Evolutionary conservation across 2,888 invertebrate species (phyloP).

Genomic region (Nezara viridula): DNA sequence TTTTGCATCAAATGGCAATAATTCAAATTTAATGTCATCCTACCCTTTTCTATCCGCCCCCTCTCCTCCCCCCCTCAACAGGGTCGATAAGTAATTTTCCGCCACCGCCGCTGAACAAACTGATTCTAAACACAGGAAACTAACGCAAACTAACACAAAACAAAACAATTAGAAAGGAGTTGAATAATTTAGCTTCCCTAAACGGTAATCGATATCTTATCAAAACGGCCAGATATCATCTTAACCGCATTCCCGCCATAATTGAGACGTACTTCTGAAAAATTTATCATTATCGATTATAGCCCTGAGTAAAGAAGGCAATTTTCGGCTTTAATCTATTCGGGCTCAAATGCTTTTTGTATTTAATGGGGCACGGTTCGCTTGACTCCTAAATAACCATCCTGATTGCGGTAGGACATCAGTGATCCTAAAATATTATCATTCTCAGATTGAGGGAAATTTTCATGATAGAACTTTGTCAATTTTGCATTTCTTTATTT

Average conservation of each 20-base stretch:
- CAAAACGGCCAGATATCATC: background rate
- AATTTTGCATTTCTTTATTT: no score
- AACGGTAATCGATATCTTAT: background rate
- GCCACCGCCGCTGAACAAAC: background rate
- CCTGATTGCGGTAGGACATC: background rate
- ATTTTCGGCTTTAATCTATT: background rate
- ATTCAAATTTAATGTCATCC: constrained; percentile 38
- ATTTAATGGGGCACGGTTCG: background rate
- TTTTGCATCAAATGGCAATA: constrained; percentile 21
- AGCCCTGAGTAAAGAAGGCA: no score
- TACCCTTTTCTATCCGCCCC: constrained; percentile 21
- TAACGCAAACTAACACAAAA: constrained; percentile 14
- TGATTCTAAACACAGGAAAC: background rate
- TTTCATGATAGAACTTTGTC: no score
- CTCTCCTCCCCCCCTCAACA: background rate
- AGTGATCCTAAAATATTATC: no score
- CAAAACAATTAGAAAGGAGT: background rate
- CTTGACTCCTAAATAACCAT: background rate
- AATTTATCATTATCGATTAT: background rate
- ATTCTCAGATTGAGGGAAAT: no score
- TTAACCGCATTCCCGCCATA: background rate
- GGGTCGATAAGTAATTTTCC: constrained; percentile 32
- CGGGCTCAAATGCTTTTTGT: background rate
- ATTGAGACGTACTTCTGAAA: background rate
- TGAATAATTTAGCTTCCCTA: background rate